These are phyloP conservation scores for Lasioglossum zephyrum DNA, from an alignment of 2,888 invertebrate genomes.

Conservation along the genomic window DNA sequence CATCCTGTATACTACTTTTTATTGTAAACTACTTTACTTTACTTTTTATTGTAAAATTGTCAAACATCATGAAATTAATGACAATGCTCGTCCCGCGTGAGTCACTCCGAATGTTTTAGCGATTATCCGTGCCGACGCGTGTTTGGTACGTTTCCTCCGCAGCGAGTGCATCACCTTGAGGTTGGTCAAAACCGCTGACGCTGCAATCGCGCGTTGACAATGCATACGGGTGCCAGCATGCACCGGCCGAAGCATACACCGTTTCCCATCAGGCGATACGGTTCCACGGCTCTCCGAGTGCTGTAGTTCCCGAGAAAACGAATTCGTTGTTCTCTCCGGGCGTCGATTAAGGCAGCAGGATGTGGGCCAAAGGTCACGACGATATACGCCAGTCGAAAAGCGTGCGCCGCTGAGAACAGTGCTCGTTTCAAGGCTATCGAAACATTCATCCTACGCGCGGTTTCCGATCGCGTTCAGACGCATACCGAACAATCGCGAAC, in stretches of 20 bases:
- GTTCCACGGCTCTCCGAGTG: slow-evolving; percentile 12
- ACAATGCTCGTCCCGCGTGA: neutral
- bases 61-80: neutral
- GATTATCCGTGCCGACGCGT: neutral
- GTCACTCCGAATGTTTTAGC: neutral
- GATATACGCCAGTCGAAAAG: slow-evolving; percentile 42
- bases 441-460: neutral
- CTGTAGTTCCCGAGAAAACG: slow-evolving; percentile 60
- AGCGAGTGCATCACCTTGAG: slow-evolving; percentile 3
- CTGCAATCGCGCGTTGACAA: slow-evolving; percentile 7
- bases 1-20: no score
- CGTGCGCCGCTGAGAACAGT: neutral
- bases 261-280: slow-evolving; percentile 27
- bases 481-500: neutral
- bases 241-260: neutral
- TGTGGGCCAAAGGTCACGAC: slow-evolving; percentile 68
- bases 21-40: no score
- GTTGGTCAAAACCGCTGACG: slow-evolving; percentile 18
- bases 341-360: slow-evolving; percentile 55
- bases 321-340: slow-evolving; percentile 41
- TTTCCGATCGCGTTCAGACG: neutral
- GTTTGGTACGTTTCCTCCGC: neutral
- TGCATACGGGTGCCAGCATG: slow-evolving; percentile 66
- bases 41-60: neutral
- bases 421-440: neutral